Base-by-base conservation (phyloP, 2,888 invertebrate genomes). In the Linnaemya vulpina region DNA sequence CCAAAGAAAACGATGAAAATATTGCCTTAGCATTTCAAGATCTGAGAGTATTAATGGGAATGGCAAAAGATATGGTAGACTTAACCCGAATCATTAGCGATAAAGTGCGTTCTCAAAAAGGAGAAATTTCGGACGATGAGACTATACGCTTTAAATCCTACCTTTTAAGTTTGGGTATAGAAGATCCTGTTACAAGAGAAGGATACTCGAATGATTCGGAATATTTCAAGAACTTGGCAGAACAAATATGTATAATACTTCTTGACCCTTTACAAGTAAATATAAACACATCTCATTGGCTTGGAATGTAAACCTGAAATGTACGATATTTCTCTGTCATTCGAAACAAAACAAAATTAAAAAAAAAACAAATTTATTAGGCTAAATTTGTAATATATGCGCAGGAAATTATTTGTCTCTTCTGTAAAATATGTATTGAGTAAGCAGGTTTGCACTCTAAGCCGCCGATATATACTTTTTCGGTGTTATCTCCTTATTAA, bases 11-110 rank as follows among this genome's bases (percentile, higher is more conserved):
- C 0, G 97, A 98, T 93, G 95, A 96, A 90, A 98, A 96, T 90
- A 99, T 99, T 88, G 95, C 95, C 17, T 94, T 96, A 87, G 99
- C 99, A 1, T 99, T 99, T 93, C 96, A 99, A 93, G 99, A 99
- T 93, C 94, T 99, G 75, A 96, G 94, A 89, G 97, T 97, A 89
- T 94, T 99, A 3, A 99, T 99, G 97, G 95, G 95, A 76, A 97
- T 97, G 95, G 99, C 99, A 0, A 97, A 98, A 92, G 98, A 99
- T 88, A 99, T 99, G 99, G 99, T 99, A 58, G 93, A 94, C 0
- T 93, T 99, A 87, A 97, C 99, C 0, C 97, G 97, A 91, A 96
- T 94, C 20, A 99, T 99, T 89, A 97, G 99, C 38, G 95, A 94
- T 67, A 98, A 98, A 94, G 97, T 99, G 89, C 95, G 96, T 91